A percentile compares a stretch with the other conserved stretches of the same genome.
These are phyloP conservation scores for Tragelaphus buxtoni DNA, from an alignment of 2,113 vertebrate genomes.

Conservation along the genomic window DNA sequence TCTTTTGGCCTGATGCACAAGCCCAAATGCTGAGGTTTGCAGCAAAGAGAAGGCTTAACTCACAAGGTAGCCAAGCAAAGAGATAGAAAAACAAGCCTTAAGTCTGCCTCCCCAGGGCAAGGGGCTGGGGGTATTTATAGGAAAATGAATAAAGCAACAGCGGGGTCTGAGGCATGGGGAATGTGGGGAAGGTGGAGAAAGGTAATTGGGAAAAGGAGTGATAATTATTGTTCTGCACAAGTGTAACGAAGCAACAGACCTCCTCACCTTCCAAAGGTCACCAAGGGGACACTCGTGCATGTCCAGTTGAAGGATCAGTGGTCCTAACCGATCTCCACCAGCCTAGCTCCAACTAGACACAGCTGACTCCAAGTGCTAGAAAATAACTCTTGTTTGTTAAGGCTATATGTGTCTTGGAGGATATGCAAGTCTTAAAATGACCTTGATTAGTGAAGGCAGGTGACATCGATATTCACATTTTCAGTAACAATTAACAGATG, in stretches of 20 bases:
- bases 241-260: background rate
- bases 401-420: background rate
- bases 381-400: background rate
- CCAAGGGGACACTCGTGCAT: background rate
- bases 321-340: background rate
- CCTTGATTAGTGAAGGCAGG: background rate
- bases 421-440: background rate
- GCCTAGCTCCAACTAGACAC: background rate
- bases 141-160: background rate
- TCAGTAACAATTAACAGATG: background rate
- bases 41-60: background rate
- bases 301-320: background rate
- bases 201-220: background rate
- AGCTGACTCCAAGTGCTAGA: background rate
- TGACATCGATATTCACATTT: background rate
- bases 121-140: background rate
- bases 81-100: background rate
- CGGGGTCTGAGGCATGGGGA: background rate
- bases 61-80: fast-evolving
- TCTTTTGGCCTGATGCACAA: background rate
- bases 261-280: background rate
- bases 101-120: background rate
- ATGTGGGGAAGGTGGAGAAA: background rate
- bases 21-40: background rate
- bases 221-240: too few species aligned